phyloP scores from a whole-genome alignment of 2,797 vertebrate species.

The Sebastes vulpes region DNA sequence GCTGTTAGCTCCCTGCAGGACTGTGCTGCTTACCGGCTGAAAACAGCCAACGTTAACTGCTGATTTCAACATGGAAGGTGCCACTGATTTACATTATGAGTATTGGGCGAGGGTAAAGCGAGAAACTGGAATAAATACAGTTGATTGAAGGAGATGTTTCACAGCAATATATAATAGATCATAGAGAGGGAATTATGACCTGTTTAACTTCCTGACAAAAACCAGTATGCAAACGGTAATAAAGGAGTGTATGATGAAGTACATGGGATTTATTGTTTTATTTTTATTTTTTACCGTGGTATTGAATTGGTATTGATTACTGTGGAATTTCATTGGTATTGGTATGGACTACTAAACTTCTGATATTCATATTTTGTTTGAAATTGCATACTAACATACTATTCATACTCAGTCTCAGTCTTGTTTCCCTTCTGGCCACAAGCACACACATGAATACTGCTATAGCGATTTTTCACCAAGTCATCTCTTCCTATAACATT shows the following conservation, averaged over 20 bases:
- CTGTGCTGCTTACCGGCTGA: too few relatives aligned
- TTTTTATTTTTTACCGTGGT: too few relatives aligned
- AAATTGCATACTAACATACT: too few relatives aligned
- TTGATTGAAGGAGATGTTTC: neutral
- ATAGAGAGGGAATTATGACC: neutral
- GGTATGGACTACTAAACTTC: too few relatives aligned
- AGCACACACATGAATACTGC: neutral
- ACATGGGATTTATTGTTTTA: neutral
- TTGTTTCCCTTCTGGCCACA: neutral
- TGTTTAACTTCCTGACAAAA: neutral
- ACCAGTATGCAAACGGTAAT: neutral
- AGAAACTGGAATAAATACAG: neutral
- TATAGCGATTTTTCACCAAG: neutral
- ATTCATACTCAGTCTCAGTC: rapidly evolving
- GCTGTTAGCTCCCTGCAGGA: too few relatives aligned
- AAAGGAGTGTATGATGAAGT: neutral
- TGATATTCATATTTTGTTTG: too few relatives aligned
- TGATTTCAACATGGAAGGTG: too few relatives aligned
- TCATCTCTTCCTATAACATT: neutral
- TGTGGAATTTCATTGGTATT: too few relatives aligned
- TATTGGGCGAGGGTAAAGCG: neutral
- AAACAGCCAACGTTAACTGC: too few relatives aligned
- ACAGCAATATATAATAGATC: rapidly evolving
- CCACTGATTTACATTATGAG: neutral
- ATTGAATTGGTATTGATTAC: too few relatives aligned